Percentiles rank a stretch among this genome's conserved stretches.
phyloP scores from a whole-genome alignment of 2,113 vertebrate species.

The Cairina moschata region DNA sequence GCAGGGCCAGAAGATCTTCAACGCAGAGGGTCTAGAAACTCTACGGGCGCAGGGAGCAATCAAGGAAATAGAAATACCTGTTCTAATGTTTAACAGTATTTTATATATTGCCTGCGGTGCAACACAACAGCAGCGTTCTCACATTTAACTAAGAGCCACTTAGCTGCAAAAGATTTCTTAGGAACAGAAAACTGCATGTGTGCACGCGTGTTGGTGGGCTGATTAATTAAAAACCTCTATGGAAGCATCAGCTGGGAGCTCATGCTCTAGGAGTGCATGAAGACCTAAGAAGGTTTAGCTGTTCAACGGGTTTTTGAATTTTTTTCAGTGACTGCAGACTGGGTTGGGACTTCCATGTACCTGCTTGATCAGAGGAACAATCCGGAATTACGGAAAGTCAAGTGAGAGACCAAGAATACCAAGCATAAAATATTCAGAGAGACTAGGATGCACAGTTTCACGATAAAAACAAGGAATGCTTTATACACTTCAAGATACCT shows the following conservation, averaged over 20 bases:
- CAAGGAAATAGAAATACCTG: conserved; percentile 53
- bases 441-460: conserved; percentile 58
- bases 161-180: conserved; percentile 51
- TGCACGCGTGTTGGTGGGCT: neutral
- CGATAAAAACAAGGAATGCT: conserved; percentile 75
- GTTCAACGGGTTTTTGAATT: conserved; percentile 50
- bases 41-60: conserved; percentile 7
- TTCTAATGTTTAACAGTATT: conserved; percentile 13
- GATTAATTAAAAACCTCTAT: neutral
- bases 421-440: conserved; percentile 50
- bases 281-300: neutral
- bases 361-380: conserved; percentile 45
- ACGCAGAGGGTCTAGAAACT: conserved; percentile 48
- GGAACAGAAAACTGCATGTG: neutral
- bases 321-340: conserved; percentile 1
- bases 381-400: conserved; percentile 6
- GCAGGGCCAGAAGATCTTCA: conserved; percentile 19
- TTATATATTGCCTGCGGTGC: neutral
- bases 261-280: neutral
- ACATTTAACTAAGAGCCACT: conserved; percentile 54
- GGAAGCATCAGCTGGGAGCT: neutral
- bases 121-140: conserved; percentile 54
- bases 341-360: conserved; percentile 33
- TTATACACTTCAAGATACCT: conserved; percentile 45
- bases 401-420: conserved; percentile 24